Conservation (phyloP, 2,113 vertebrate species). For the Chloroceryle aenea region DNA sequence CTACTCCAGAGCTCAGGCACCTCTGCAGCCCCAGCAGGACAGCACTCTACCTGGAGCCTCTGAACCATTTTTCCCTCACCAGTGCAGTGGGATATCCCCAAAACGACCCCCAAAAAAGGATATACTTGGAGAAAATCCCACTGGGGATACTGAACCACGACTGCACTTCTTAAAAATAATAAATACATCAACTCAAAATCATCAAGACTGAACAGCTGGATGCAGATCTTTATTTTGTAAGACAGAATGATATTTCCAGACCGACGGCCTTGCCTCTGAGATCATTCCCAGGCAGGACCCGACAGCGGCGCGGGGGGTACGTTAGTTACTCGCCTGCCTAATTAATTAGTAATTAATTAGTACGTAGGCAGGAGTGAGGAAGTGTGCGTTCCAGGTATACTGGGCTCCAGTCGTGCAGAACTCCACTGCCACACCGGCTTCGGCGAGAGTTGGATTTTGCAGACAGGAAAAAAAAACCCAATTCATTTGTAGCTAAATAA, state of each 20-base stretch:
- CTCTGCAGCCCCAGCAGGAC: background rate
- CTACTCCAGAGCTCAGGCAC: background rate
- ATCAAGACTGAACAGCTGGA: background rate
- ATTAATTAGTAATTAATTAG: background rate
- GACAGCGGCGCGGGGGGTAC: background rate
- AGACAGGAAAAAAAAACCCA: background rate
- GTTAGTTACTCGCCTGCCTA: background rate
- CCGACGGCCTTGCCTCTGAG: fast-evolving
- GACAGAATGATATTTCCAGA: background rate
- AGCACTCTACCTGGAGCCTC: fast-evolving
- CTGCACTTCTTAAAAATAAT: background rate
- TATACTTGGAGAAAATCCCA: background rate
- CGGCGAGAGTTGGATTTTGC: background rate
- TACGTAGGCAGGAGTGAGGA: background rate
- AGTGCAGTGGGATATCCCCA: background rate
- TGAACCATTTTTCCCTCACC: fast-evolving
- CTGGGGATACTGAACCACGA: fast-evolving
- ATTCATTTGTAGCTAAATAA: conserved; percentile 6
- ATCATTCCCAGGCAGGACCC: fast-evolving
- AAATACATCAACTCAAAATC: no score
- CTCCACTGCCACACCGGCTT: background rate
- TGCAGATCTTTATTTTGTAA: background rate
- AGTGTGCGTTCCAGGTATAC: background rate
- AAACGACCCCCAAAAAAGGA: background rate
- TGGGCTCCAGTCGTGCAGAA: background rate